Evolutionary conservation across 2,888 invertebrate species (phyloP), one percentile per base, ranked within the genome.

Genomic region (Cheilosia variabilis): DNA sequence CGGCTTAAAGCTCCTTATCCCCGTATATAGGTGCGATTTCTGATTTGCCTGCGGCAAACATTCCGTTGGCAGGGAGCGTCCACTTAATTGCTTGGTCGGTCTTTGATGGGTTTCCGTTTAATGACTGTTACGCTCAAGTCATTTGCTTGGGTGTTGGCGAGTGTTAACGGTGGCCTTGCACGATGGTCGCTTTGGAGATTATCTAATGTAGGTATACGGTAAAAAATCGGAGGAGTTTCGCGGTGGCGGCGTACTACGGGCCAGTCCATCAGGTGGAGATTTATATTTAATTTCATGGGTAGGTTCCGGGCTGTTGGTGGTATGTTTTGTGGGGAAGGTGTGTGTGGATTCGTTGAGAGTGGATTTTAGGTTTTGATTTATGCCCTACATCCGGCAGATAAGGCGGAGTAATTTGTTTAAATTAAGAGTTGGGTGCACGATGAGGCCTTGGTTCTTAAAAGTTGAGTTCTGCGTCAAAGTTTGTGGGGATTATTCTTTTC

Each of bases 41-140:
- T 10, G 45, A 45, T 78, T 79, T 65, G 65, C 58, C 45, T 52
- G n/a, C 19, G 31, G 4, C 19, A 2, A 1, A 57, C 73, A 68
- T 68, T 68, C 58, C 75, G 50, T 55, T 57, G 73, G 60, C 68
- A 80, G 55, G 80, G 80, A 80, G 80, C 80, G 80, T 80, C 80
- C 83, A 79, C 73, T 83, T 79, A 83, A 83, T 83, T 83, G 83
- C 73, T 73, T 58, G 68, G 83, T 79, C 68, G 79, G 79, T 79
- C 73, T 57, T 63, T 83, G 83, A 83, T 83, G 83, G 83, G 43
- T 58, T 68, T 69, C 45, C 83, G 52, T 78, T 83, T 83, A 83
- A 83, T 83, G 83, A 73, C 73, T 79, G 83, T 78, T 68, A 72
- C 79, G 73, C 73, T 83, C 65, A 52, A 79, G 68, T 63, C 83